phyloP scores from a whole-genome alignment of 2,888 invertebrate genomes.

The Metopia argyrocephala region DNA sequence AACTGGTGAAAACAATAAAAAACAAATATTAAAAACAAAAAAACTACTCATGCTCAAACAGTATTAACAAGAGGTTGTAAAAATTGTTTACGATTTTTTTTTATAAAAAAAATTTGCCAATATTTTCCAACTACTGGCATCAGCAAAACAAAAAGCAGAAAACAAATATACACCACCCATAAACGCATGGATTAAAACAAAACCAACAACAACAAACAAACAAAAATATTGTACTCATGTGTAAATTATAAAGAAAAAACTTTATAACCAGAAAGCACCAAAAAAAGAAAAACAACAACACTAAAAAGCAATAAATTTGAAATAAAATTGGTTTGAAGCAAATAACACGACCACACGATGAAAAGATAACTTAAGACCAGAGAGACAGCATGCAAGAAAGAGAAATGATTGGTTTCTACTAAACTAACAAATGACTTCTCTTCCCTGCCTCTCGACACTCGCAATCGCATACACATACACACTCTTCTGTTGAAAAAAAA shows the following conservation, averaged over 20 bases:
- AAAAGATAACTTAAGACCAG: slow-evolving; percentile 55
- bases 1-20: slow-evolving; percentile 45
- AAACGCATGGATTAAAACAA: background rate
- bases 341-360: slow-evolving; percentile 60
- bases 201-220: background rate
- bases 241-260: slow-evolving; percentile 46
- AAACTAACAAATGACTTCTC: slow-evolving; percentile 1
- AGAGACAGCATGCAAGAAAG: background rate
- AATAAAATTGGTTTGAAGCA: slow-evolving; percentile 48
- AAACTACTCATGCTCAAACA: slow-evolving; percentile 25
- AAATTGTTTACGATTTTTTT: slow-evolving; percentile 47
- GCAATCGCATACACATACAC: background rate
- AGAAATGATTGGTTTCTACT: slow-evolving; percentile 39
- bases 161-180: background rate
- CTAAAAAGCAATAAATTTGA: slow-evolving; percentile 57
- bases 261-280: background rate
- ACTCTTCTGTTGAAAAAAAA: slow-evolving; percentile 9
- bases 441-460: background rate
- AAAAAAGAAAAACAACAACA: background rate
- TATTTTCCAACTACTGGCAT: slow-evolving; percentile 37
- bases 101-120: slow-evolving; percentile 29
- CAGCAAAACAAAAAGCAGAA: slow-evolving; percentile 23
- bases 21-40: background rate
- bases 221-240: slow-evolving; percentile 48
- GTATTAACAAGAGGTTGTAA: slow-evolving; percentile 34